phyloP scores from a whole-genome alignment of 2,888 invertebrate species.

The Leucophora obtusa region DNA sequence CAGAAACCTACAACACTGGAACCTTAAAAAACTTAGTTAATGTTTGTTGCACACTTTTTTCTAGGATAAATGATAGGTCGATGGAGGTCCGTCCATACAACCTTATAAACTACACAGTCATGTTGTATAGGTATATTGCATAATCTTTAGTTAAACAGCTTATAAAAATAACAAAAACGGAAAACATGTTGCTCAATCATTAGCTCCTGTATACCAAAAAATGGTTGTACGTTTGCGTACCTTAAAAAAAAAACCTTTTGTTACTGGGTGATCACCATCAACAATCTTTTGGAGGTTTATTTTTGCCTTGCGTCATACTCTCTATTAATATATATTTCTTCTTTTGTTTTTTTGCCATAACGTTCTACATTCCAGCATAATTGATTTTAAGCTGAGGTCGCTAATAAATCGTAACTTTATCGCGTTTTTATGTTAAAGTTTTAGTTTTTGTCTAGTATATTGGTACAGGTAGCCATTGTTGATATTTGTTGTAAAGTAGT shows the following conservation, averaged over 20 bases:
- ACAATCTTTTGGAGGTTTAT: constrained; percentile 29
- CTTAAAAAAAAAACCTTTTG: constrained; percentile 44
- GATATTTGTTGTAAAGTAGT: constrained; percentile 25
- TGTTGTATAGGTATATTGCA: constrained; percentile 46
- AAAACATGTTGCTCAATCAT: constrained; percentile 58
- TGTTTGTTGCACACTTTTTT: constrained; percentile 38
- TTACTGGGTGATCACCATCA: constrained; percentile 56
- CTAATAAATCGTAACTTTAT: constrained; percentile 77
- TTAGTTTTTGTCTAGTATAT: constrained; percentile 26
- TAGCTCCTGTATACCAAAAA: constrained; percentile 58
- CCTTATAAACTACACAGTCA: constrained; percentile 34
- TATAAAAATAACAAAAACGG: constrained; percentile 28
- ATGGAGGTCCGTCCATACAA: constrained; percentile 35
- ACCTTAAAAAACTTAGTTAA: constrained; percentile 24
- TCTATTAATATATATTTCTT: no score
- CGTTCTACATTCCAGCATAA: constrained; percentile 77
- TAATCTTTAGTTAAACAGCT: constrained; percentile 58
- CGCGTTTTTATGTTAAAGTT: constrained; percentile 71
- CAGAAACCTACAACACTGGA: not conserved
- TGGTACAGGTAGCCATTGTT: constrained; percentile 56
- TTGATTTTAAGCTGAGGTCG: constrained; percentile 76
- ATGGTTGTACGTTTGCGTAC: constrained; percentile 29
- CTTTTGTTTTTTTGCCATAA: constrained; percentile 59
- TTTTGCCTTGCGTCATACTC: constrained; percentile 21
- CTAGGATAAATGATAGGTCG: constrained; percentile 44